Conservation (phyloP, 2,797 vertebrate species). For the Coendou prehensilis region DNA sequence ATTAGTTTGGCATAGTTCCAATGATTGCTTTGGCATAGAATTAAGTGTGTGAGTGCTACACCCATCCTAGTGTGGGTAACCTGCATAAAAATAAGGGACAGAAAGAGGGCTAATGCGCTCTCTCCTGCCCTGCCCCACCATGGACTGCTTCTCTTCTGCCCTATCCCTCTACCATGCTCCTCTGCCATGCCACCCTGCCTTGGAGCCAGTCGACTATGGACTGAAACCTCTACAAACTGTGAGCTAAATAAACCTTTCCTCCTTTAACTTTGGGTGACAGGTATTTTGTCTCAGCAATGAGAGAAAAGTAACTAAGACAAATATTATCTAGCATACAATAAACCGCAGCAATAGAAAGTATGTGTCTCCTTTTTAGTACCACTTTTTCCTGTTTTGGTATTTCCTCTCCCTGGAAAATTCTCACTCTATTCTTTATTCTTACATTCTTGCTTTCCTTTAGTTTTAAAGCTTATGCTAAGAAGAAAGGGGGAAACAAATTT, state of each 20-base stretch:
- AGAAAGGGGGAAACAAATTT: not conserved
- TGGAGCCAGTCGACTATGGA: not conserved
- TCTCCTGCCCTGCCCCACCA: not conserved
- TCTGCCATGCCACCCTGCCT: not conserved
- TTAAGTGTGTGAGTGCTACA: not conserved
- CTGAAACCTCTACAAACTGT: not conserved
- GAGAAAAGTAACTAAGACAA: not conserved
- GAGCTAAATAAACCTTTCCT: not conserved
- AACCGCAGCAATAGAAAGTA: not conserved
- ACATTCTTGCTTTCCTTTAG: not conserved
- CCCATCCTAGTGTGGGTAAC: not conserved
- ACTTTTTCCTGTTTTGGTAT: not conserved
- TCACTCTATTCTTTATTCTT: not conserved
- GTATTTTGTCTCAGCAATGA: not conserved
- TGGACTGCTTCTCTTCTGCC: not conserved
- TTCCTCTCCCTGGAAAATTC: not conserved
- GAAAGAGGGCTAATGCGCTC: not conserved
- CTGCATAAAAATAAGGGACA: not conserved
- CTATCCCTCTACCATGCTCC: too few species aligned
- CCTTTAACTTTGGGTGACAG: not conserved
- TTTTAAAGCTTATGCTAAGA: not conserved
- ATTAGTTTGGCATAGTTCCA: not conserved
- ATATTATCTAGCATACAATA: not conserved
- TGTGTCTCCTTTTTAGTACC: not conserved
- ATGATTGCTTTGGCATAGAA: not conserved